Evolutionary conservation across 1,140 invertebrate genomes (phyloP), one percentile per base, ranked within the genome.

Genomic region (Lepidurus arcticus): DNA sequence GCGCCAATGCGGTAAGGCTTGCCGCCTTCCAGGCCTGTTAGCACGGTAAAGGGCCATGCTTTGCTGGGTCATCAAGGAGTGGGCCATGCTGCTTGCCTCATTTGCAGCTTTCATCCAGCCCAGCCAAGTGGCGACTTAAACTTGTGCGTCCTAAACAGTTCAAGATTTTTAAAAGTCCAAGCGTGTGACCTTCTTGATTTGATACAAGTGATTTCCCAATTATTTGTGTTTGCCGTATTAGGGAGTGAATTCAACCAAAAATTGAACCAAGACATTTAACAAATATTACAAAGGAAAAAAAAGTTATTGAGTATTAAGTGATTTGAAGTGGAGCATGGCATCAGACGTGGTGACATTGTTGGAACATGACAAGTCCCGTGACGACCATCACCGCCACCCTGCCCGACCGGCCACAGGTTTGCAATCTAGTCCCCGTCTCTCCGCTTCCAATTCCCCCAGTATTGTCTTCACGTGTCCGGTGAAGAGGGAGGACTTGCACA

Each of bases 401-500:
- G 10, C 45, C 45, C 1, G 45, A 16, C 45, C 45, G 45, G 16
- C 13, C 3, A 65, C 53, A 21, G 53, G 21, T 1, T 21, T 16
- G 53, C 53, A 65, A 16, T 65, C 53, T 65, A 65, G 53, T 65
- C 53, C 53, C 6, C 53, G 53, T 9, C 13, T 65, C 13, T 13
- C 16, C 21, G 53, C 10, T 11, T 47, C 45, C 53, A 34, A 34
- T 34, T 34, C 34, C 0, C 34, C 34, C 34, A 34, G 34, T 34
- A 34, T 34, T 3, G 34, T 34, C 3, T 34, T 34, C 34, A 34
- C 34, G 8, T 65, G 53, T 16, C 9, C 21, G 13, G 53, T 65
- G 9, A 65, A 65, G 21, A 9, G 53, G 42, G 78, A 79, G 24
- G 73, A 74, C 13, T 79, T 13, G 42, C 45, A 76, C 26, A 80